A percentile compares a stretch with the other conserved stretches of the same genome.
Evolutionary conservation across 2,888 invertebrate species (phyloP).

Genomic region (Caenorhabditis sp.): DNA sequence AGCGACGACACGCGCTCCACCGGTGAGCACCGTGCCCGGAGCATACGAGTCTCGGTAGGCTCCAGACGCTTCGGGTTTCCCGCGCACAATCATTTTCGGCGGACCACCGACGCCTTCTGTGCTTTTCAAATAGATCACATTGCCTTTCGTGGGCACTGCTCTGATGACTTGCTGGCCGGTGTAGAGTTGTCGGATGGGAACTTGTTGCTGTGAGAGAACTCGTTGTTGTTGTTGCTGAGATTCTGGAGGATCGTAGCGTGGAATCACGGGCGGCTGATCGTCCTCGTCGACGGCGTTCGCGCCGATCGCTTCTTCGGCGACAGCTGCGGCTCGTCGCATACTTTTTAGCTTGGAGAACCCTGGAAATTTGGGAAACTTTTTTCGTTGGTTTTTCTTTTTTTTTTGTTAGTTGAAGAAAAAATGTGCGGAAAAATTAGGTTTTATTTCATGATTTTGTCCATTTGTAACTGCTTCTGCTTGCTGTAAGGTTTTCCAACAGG

Average conservation of each 20-base stretch:
- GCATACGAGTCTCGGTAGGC: background rate
- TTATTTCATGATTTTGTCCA: no score
- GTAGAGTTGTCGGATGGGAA: constrained; percentile 24
- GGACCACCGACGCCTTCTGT: constrained; percentile 1
- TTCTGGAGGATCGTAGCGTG: constrained; percentile 51
- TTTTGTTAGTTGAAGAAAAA: background rate
- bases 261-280: constrained; percentile 64
- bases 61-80: background rate
- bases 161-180: constrained; percentile 43
- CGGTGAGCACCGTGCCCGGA: background rate
- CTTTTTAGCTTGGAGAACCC: constrained; percentile 64
- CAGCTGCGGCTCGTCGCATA: constrained; percentile 46
- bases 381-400: background rate
- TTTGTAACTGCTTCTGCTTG: no score
- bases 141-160: constrained; percentile 14
- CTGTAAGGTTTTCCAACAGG: no score
- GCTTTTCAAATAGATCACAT: constrained; percentile 29
- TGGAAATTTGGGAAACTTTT: constrained; percentile 49
- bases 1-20: constrained; percentile 8
- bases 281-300: constrained; percentile 47
- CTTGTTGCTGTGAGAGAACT: background rate
- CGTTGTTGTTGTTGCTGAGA: no score
- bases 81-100: constrained; percentile 24
- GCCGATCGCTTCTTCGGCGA: constrained; percentile 62
- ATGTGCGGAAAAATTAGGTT: no score